These are phyloP conservation scores for Daboia siamensis DNA, from an alignment of 2,113 vertebrate species.

Conservation along the genomic window DNA sequence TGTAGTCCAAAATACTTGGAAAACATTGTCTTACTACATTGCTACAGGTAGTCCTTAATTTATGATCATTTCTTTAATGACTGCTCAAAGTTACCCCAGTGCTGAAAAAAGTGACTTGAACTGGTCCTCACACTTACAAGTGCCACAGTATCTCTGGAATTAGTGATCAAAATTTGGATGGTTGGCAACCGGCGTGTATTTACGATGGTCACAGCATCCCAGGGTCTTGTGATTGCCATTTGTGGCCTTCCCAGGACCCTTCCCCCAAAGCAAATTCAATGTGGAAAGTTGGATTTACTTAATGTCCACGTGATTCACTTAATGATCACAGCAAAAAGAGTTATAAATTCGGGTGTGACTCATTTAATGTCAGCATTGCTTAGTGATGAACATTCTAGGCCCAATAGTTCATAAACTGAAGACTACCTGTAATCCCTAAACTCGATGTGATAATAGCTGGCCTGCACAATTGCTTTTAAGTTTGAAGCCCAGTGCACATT, in stretches of 20 bases:
- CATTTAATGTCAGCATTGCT: background rate
- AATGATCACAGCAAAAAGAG: background rate
- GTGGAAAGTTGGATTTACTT: background rate
- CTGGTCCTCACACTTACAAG: background rate
- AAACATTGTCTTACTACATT: background rate
- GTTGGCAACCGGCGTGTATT: background rate
- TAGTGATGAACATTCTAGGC: background rate
- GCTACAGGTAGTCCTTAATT: too few relatives aligned
- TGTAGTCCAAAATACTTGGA: background rate
- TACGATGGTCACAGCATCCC: background rate
- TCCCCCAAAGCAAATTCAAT: background rate
- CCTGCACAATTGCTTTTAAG: background rate
- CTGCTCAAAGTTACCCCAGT: background rate
- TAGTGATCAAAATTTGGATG: background rate
- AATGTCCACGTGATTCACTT: background rate
- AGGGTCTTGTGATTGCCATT: background rate
- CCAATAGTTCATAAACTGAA: background rate
- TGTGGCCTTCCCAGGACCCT: background rate
- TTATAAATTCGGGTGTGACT: background rate
- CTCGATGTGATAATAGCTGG: background rate
- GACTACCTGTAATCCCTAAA: background rate
- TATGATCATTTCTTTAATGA: too few relatives aligned
- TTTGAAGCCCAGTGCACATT: background rate
- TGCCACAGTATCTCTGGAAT: background rate
- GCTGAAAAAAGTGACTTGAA: background rate